Conservation (phyloP, 2,113 vertebrate genomes). For the Girardinichthys multiradiatus region DNA sequence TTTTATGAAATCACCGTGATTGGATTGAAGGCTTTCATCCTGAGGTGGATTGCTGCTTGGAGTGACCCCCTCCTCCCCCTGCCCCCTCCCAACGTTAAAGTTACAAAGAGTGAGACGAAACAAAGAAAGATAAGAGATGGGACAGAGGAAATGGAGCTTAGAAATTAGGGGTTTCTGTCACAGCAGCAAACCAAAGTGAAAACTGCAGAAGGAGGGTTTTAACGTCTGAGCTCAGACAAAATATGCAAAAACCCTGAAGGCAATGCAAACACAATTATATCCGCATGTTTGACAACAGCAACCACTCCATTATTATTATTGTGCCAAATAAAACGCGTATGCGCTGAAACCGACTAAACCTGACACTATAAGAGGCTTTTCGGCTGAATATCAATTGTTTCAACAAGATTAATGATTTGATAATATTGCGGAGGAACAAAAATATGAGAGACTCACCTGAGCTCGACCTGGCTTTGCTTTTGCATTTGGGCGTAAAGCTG, state of each 20-base stretch:
- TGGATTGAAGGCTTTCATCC: slow-evolving; percentile 26
- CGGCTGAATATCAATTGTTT: slow-evolving; percentile 24
- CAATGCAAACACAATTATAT: not conserved
- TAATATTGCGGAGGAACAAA: slow-evolving; percentile 10
- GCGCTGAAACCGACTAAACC: slow-evolving; percentile 9
- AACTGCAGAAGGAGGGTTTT: not conserved
- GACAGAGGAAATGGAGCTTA: not conserved
- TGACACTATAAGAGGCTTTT: not conserved
- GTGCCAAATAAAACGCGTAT: slow-evolving; percentile 10
- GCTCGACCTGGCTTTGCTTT: slow-evolving; percentile 94
- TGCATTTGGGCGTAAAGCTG: slow-evolving; percentile 95
- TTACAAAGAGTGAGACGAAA: slow-evolving; percentile 21
- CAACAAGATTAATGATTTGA: slow-evolving; percentile 23
- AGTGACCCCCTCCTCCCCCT: not conserved
- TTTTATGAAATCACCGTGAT: slow-evolving; percentile 6
- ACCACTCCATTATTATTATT: not conserved
- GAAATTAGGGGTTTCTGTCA: not conserved
- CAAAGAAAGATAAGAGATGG: slow-evolving; percentile 35
- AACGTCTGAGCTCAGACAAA: not conserved
- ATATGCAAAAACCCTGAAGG: not conserved
- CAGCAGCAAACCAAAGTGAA: not conserved
- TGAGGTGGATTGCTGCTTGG: slow-evolving; percentile 21
- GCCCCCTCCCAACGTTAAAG: slow-evolving; percentile 21
- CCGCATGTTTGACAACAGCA: not conserved
- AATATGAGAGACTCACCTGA: slow-evolving; percentile 87